Conservation (phyloP, 2,888 invertebrate species). For the Tenthredo mesomela region DNA sequence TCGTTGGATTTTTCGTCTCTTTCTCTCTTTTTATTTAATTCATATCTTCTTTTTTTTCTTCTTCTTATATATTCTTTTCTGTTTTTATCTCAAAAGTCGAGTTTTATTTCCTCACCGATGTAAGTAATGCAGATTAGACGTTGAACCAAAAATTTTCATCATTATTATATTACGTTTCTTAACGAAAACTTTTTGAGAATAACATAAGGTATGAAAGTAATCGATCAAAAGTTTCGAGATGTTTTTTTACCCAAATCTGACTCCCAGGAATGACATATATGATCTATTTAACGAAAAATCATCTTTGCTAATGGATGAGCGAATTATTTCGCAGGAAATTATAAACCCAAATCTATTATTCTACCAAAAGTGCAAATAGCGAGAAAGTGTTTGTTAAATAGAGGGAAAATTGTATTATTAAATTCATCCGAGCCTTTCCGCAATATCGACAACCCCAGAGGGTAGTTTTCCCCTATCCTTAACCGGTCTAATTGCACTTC, state of each 20-base stretch:
- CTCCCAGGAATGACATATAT: neutral
- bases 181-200: neutral
- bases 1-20: neutral
- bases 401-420: constrained; percentile 1
- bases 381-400: neutral
- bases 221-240: neutral
- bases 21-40: too few relatives aligned
- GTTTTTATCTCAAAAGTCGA: neutral
- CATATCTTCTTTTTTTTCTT: neutral
- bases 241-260: neutral
- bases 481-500: constrained; percentile 27
- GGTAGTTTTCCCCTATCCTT: constrained; percentile 24
- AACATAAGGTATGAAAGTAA: neutral
- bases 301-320: neutral
- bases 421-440: constrained; percentile 15
- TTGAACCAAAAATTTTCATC: neutral
- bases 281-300: neutral
- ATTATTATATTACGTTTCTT: neutral
- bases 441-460: constrained; percentile 34
- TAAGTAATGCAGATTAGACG: neutral
- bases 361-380: neutral
- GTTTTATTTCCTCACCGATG: too few relatives aligned
- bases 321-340: neutral
- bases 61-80: neutral
- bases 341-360: constrained; percentile 5